Percentiles rank a stretch among this genome's conserved stretches.
Conservation (phyloP, 2,113 vertebrate species). For the Girardinichthys multiradiatus region DNA sequence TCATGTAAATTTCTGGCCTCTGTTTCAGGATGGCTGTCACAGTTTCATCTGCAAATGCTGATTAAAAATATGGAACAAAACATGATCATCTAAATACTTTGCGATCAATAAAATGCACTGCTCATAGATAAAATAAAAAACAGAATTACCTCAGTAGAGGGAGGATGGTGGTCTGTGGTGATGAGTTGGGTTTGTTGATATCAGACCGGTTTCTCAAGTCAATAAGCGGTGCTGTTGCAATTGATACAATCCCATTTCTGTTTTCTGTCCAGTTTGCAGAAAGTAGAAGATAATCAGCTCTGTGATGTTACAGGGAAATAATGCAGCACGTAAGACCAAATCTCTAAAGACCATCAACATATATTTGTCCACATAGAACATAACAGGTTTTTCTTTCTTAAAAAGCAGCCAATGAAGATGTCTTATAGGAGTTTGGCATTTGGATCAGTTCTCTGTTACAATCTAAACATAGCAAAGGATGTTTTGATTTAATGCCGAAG, state of each 20-base stretch:
- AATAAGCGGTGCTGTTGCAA: too few species aligned
- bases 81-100: neutral
- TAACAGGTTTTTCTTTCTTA: too few species aligned
- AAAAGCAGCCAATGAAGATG: neutral
- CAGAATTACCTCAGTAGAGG: slow-evolving; percentile 31
- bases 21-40: neutral
- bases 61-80: neutral
- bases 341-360: neutral
- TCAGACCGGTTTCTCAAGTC: slow-evolving; percentile 44
- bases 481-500: neutral
- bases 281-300: neutral
- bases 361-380: too few species aligned
- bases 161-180: slow-evolving; percentile 46
- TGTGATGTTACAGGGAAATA: neutral
- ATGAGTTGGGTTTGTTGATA: slow-evolving; percentile 33
- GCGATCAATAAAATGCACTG: neutral
- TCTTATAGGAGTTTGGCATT: neutral
- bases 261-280: slow-evolving; percentile 13
- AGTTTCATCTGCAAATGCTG: neutral
- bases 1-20: neutral
- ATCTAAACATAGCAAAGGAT: neutral
- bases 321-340: neutral
- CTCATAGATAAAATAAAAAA: rapidly evolving
- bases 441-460: neutral
- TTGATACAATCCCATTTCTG: neutral